phyloP scores from a whole-genome alignment of 2,888 invertebrate genomes.

The Tetragnatha montana region DNA sequence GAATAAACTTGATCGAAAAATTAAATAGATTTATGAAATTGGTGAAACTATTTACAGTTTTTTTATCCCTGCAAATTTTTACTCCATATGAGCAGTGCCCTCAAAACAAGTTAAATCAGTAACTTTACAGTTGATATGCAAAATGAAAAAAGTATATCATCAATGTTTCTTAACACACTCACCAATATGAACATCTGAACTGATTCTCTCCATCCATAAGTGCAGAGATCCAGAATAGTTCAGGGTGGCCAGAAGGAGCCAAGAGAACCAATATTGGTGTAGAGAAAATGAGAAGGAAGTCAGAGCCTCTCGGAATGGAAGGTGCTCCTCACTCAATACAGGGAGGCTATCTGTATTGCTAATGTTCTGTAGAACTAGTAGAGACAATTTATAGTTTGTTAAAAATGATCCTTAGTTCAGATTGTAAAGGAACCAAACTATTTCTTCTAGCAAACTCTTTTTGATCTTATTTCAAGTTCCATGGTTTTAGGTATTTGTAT shows the following conservation, averaged over 20 bases:
- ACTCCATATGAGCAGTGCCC: too few relatives aligned
- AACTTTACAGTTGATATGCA: too few relatives aligned
- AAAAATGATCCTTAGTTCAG: background rate
- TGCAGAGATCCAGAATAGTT: slow-evolving; percentile 72
- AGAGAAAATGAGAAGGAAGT: slow-evolving; percentile 71
- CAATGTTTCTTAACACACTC: background rate
- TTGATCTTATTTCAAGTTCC: too few relatives aligned
- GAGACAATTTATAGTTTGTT: background rate
- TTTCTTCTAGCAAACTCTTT: too few relatives aligned
- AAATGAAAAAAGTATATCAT: too few relatives aligned
- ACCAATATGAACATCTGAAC: slow-evolving; percentile 64
- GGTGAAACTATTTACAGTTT: too few relatives aligned
- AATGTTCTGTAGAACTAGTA: slow-evolving; percentile 42
- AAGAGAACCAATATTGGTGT: slow-evolving; percentile 73
- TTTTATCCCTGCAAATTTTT: too few relatives aligned
- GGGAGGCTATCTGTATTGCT: slow-evolving; percentile 19
- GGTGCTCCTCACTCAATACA: slow-evolving; percentile 51
- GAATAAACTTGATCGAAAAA: too few relatives aligned
- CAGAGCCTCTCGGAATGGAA: slow-evolving; percentile 70
- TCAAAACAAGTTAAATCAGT: too few relatives aligned
- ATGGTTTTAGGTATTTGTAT: too few relatives aligned
- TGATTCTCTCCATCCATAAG: slow-evolving; percentile 72
- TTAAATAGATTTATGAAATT: too few relatives aligned
- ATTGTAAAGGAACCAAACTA: background rate
- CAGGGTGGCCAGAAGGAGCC: slow-evolving; percentile 72